Evolutionary conservation across 2,797 vertebrate species (phyloP).

Genomic region (Cynopterus sphinx): DNA sequence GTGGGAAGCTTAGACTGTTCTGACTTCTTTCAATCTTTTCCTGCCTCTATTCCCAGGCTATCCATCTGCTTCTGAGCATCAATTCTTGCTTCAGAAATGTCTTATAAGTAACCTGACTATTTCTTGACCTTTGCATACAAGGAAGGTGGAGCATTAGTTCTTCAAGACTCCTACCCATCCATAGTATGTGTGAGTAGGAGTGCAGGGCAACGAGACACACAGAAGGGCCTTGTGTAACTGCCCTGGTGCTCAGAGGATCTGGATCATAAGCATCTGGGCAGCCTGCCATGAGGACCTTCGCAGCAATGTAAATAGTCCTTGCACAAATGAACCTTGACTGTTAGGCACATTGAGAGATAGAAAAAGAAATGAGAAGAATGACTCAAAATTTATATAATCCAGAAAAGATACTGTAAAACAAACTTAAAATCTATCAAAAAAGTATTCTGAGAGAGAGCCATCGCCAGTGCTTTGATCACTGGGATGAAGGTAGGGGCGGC

Average conservation of each 20-base stretch:
- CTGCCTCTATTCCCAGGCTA: not conserved
- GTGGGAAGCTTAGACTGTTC: not conserved
- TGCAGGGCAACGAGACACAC: not conserved
- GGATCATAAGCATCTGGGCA: constrained; percentile 26
- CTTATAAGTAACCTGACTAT: not conserved
- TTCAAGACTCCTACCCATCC: not conserved
- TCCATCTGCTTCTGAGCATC: not conserved
- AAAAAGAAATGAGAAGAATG: not conserved
- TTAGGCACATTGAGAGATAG: not conserved
- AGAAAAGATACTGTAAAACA: not conserved
- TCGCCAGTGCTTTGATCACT: not conserved
- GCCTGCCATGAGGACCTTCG: not conserved
- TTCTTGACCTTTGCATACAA: not conserved
- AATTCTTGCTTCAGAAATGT: constrained; percentile 13
- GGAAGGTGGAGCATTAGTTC: not conserved
- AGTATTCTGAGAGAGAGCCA: not conserved
- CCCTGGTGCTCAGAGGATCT: not conserved
- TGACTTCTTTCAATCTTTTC: not conserved
- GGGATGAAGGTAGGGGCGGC: not conserved
- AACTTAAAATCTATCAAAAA: not conserved
- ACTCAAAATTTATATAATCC: rapidly evolving
- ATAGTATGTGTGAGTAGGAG: constrained; percentile 29
- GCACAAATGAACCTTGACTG: rapidly evolving
- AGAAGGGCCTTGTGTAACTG: constrained; percentile 42
- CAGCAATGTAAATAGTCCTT: not conserved